Evolutionary conservation across 2,888 invertebrate genomes (phyloP), one percentile per base, ranked within the genome.

Genomic region (Exocentrus adspersus): DNA sequence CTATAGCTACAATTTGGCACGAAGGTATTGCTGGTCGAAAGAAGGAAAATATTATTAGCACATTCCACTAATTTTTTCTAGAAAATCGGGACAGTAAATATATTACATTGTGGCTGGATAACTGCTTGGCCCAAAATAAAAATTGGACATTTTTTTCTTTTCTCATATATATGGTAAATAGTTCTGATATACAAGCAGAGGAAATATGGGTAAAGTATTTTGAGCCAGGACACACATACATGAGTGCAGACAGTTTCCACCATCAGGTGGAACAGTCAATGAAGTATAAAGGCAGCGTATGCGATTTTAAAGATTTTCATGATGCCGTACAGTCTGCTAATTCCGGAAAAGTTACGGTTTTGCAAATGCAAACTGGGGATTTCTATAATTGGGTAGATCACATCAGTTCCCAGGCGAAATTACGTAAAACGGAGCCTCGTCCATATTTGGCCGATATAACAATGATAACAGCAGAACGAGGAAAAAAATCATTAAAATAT

Each of bases 211-310:
- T 46, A 6, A 46, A 46, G 12, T 46, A 20, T 20, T 46, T 46
- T 46, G 46, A 46, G 10, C 46, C 46, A 4, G 24, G 46, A 6
- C 21, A 46, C 10, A 21, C 7, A 12, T 46, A 16, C 7, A 42
- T 42, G 42, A 16, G 42, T 42, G 42, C 42, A 1, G 17, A 17
- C 4, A 16, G n/a, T n/a, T n/a, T n/a, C n/a, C n/a, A n/a, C n/a
- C n/a, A n/a, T n/a, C n/a, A n/a, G n/a, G n/a, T n/a, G 42, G 46
- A 46, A 21, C 46, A 21, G n/a, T 46, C 46, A n/a, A 46, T 46
- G 21, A 46, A 46, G 20, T 10, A 46, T 12, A 46, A 46, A n/a
- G 21, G 46, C 5, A 20, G 24, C 21, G 24, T 50, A 14, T 59
- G 50, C 16, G 59, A 50, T 59, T 46, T 24, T 12, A 46, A 21